Evolutionary conservation across 2,797 vertebrate species (phyloP).

Genomic region (Rhodeus uyekii): DNA sequence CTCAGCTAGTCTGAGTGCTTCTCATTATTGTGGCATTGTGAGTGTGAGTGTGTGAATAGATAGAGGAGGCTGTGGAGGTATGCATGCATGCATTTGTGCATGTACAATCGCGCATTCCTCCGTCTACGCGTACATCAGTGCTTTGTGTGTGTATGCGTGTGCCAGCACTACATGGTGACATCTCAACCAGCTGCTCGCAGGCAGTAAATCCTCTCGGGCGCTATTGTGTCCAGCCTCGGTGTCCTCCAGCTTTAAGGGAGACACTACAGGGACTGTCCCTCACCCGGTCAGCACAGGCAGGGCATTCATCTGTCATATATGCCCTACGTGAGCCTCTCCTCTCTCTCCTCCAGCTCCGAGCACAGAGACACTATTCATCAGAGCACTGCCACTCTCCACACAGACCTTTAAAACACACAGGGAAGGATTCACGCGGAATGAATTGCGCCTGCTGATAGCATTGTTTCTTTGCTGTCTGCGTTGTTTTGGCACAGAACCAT

Average conservation of each 20-base stretch:
- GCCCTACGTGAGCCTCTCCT: constrained; percentile 42
- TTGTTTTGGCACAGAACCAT: neutral
- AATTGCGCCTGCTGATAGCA: neutral
- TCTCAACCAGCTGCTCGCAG: constrained; percentile 58
- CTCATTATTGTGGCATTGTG: constrained; percentile 55
- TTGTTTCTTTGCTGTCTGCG: neutral
- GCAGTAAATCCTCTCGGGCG: constrained; percentile 51
- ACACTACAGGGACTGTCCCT: constrained; percentile 49
- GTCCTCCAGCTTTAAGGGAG: constrained; percentile 46
- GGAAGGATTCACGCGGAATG: constrained; percentile 9
- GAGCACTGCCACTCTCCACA: constrained; percentile 36
- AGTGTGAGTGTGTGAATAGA: constrained; percentile 23
- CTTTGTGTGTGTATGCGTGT: constrained; percentile 32
- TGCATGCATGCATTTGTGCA: constrained; percentile 8
- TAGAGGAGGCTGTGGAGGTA: constrained; percentile 19
- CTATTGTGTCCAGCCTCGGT: constrained; percentile 52
- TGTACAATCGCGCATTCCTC: constrained; percentile 8
- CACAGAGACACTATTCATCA: constrained; percentile 58
- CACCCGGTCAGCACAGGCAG: constrained; percentile 45
- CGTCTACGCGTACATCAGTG: constrained; percentile 8
- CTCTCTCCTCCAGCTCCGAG: constrained; percentile 39
- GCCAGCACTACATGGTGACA: constrained; percentile 47
- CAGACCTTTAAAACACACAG: constrained; percentile 41
- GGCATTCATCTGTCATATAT: constrained; percentile 56
- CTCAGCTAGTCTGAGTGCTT: constrained; percentile 48